These are phyloP conservation scores for Drosophila prosaltans DNA, from an alignment of 1,140 invertebrate genomes.

Conservation along the genomic window DNA sequence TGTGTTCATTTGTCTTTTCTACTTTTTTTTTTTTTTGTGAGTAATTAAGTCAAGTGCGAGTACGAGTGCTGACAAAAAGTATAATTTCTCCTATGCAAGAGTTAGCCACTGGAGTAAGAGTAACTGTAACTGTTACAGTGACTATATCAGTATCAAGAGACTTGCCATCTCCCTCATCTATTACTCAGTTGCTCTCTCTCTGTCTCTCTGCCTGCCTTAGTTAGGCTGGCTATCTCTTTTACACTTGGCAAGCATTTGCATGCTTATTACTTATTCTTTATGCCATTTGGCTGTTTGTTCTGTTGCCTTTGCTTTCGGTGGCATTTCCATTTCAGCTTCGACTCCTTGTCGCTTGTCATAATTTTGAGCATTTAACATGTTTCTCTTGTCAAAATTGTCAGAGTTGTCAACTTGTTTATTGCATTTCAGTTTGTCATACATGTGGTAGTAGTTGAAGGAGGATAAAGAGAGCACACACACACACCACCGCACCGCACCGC, in stretches of 20 bases:
- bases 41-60: conserved; percentile 61
- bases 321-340: conserved; percentile 31
- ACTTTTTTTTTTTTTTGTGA: conserved; percentile 14
- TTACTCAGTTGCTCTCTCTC: not conserved
- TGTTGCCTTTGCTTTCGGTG: conserved; percentile 8
- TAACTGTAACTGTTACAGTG: conserved; percentile 24
- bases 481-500: too few relatives aligned
- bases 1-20: not conserved
- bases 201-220: not conserved
- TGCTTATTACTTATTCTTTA: conserved; percentile 69
- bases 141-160: conserved; percentile 52
- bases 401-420: conserved; percentile 73
- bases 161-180: conserved; percentile 21
- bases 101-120: conserved; percentile 25
- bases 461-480: too few relatives aligned
- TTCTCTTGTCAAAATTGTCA: conserved; percentile 73
- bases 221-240: not conserved
- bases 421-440: conserved; percentile 66
- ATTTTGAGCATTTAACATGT: conserved; percentile 69
- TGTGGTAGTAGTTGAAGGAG: not conserved
- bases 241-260: conserved; percentile 48
- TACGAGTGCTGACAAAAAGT: conserved; percentile 40
- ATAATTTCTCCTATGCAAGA: conserved; percentile 55
- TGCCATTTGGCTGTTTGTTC: conserved; percentile 51
- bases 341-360: conserved; percentile 62